These are phyloP conservation scores for Philopotamus ludificatus DNA, from an alignment of 1,140 invertebrate genomes.

Conservation along the genomic window DNA sequence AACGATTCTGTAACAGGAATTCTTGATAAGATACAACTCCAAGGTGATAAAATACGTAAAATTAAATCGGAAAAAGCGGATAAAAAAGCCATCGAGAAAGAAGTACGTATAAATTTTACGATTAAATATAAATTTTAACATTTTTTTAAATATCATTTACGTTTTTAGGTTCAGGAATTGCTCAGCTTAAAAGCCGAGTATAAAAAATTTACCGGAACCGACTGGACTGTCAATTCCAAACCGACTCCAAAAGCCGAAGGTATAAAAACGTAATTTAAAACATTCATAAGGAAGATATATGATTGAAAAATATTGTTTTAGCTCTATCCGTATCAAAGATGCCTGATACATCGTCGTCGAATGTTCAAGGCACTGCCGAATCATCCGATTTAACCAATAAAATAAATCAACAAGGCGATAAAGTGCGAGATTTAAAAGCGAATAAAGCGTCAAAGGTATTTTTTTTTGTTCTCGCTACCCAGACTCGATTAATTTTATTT, in stretches of 20 bases:
- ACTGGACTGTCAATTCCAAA: slow-evolving; percentile 60
- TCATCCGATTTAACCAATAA: slow-evolving; percentile 44
- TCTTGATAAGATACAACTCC: slow-evolving; percentile 54
- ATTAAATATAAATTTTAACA: too few species aligned
- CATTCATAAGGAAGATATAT: too few species aligned
- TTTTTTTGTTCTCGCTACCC: too few species aligned
- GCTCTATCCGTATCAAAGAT: too few species aligned
- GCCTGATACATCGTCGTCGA: too few species aligned
- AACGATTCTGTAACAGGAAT: slow-evolving; percentile 25
- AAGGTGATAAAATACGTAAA: slow-evolving; percentile 71
- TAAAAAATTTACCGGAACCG: slow-evolving; percentile 63
- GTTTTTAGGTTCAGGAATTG: slow-evolving; percentile 60
- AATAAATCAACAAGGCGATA: slow-evolving; percentile 65
- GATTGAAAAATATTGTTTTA: too few species aligned
- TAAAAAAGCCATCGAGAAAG: slow-evolving; percentile 58
- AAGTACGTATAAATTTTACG: slow-evolving; percentile 19
- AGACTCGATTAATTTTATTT: too few species aligned
- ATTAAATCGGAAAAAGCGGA: slow-evolving; percentile 65
- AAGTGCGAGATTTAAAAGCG: slow-evolving; percentile 68
- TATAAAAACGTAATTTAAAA: too few species aligned
- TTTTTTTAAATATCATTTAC: too few species aligned
- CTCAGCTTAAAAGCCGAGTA: slow-evolving; percentile 70
- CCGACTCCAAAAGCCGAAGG: background rate
- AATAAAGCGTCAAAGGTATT: slow-evolving; percentile 58
- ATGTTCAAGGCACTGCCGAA: slow-evolving; percentile 34